A percentile compares a stretch with the other conserved stretches of the same genome.
Evolutionary conservation across 92 coral and sea anemone species (phyloP).

Genomic region (Hydrozoanthus gracilis): DNA sequence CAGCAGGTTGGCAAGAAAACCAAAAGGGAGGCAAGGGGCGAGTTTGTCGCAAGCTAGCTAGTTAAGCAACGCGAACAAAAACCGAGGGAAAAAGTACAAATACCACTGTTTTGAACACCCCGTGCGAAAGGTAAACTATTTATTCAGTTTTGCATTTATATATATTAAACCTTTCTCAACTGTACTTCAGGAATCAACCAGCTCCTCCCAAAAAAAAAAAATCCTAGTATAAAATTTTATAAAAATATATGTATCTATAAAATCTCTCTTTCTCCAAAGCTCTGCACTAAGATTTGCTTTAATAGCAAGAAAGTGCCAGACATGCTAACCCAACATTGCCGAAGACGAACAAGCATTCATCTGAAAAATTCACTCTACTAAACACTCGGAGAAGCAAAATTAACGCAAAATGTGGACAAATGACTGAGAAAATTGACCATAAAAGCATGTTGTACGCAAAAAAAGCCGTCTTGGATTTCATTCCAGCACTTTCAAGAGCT

Average conservation of each 20-base stretch:
- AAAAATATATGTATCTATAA: conserved; percentile 89
- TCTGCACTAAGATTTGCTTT: neutral
- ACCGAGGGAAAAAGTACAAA: neutral
- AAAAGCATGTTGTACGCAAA: neutral
- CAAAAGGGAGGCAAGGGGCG: too few species aligned
- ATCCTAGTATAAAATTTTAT: conserved; percentile 84
- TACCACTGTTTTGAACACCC: conserved; percentile 28
- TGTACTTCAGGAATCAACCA: conserved; percentile 54
- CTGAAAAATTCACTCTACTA: neutral
- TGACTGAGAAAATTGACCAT: neutral
- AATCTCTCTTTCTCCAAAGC: conserved; percentile 57
- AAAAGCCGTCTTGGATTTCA: neutral
- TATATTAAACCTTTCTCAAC: conserved; percentile 79
- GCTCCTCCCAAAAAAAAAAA: conserved; percentile 38
- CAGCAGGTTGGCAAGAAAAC: too few species aligned
- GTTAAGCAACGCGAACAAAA: neutral
- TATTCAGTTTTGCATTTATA: conserved; percentile 32
- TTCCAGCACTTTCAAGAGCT: conserved; percentile 1
- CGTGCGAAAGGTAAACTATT: conserved; percentile 40
- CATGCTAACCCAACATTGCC: neutral
- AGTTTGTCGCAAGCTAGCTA: too few species aligned
- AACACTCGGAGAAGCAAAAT: neutral
- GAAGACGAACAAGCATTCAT: neutral
- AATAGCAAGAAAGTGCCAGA: conserved; percentile 3
- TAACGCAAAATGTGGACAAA: neutral